A percentile compares a stretch with the other conserved stretches of the same genome.
These are phyloP conservation scores for Muscidifurax raptorellus DNA, from an alignment of 1,140 invertebrate genomes.

Conservation along the genomic window DNA sequence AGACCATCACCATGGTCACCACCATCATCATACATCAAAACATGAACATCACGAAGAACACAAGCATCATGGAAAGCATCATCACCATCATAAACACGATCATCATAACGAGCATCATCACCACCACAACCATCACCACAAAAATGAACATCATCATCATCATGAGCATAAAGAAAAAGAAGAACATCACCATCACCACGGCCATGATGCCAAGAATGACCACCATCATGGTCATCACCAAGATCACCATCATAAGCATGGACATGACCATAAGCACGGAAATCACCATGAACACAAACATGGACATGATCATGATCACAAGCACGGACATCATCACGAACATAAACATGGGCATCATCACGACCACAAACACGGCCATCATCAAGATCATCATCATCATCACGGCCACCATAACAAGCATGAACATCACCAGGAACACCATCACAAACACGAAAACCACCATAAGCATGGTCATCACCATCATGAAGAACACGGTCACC, in stretches of 20 bases:
- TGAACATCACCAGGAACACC: conserved; percentile 26
- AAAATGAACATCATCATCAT: conserved; percentile 50
- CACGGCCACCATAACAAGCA: conserved; percentile 32
- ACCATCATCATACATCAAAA: conserved; percentile 47
- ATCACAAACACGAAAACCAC: conserved; percentile 14
- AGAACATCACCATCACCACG: conserved; percentile 49
- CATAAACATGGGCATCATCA: conserved; percentile 42
- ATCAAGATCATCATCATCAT: conserved; percentile 27
- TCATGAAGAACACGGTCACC: conserved; percentile 20
- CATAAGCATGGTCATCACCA: conserved; percentile 27
- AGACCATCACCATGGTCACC: conserved; percentile 41
- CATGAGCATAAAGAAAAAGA: conserved; percentile 46
- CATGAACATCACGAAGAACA: conserved; percentile 50
- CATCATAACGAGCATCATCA: conserved; percentile 50
- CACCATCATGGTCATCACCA: conserved; percentile 30
- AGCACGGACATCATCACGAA: conserved; percentile 31
- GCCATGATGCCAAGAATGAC: conserved; percentile 5
- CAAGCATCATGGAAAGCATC: conserved; percentile 45
- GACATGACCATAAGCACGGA: conserved; percentile 24
- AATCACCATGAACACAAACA: conserved; percentile 16
- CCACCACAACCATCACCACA: conserved; percentile 46
- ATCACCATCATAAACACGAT: conserved; percentile 51
- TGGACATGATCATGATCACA: conserved; percentile 28
- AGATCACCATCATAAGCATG: conserved; percentile 15
- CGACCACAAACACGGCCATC: conserved; percentile 24